phyloP scores from a whole-genome alignment of 2,797 vertebrate genomes.

The Sebastes itinus region DNA sequence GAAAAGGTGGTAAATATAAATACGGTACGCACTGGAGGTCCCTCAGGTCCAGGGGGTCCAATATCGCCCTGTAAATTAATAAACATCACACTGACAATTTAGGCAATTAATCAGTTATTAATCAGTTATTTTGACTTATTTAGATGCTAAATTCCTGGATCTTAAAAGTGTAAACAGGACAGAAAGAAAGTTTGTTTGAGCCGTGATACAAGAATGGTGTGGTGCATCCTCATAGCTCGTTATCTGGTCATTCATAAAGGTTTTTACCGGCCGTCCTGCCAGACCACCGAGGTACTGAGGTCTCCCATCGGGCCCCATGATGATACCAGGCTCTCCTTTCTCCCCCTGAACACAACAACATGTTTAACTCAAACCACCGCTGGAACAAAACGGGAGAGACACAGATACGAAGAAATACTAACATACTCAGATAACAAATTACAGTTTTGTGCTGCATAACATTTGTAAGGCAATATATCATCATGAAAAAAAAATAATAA shows the following conservation, averaged over 20 bases:
- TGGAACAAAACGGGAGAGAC: neutral
- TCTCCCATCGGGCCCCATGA: conserved; percentile 79
- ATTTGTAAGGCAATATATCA: too few species aligned
- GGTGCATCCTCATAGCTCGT: too few species aligned
- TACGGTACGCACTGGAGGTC: conserved; percentile 66
- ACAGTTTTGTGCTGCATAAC: too few species aligned
- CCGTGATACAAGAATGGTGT: neutral
- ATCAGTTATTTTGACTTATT: neutral
- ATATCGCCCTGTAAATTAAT: conserved; percentile 63
- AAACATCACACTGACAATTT: neutral
- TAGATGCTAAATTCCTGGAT: neutral
- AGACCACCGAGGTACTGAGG: conserved; percentile 61
- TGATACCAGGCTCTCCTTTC: conserved; percentile 89
- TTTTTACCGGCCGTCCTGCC: conserved; percentile 62
- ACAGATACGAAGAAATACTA: too few species aligned
- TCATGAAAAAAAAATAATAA: too few species aligned
- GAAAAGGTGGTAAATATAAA: neutral
- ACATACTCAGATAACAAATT: too few species aligned
- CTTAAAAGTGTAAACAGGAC: neutral
- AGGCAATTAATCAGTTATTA: too few species aligned
- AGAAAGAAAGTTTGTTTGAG: neutral
- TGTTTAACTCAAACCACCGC: neutral
- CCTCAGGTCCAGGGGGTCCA: conserved; percentile 69
- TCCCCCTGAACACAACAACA: conserved; percentile 81
- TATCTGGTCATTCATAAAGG: neutral